Evolutionary conservation across 2,113 vertebrate genomes (phyloP).

Genomic region (Dasyurus viverrinus): DNA sequence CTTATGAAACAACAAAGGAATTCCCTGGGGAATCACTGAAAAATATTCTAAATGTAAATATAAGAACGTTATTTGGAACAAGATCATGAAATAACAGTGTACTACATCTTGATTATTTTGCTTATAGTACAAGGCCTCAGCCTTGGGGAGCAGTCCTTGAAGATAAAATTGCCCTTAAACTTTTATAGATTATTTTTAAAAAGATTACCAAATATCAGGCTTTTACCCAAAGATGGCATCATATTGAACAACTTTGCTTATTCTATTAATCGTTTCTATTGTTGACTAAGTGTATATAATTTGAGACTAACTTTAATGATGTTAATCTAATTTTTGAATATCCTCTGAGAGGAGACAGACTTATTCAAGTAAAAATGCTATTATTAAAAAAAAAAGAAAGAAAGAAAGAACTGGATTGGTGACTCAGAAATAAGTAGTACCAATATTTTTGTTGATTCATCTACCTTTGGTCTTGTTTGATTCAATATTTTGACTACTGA

Average conservation of each 20-base stretch:
- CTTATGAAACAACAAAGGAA: background rate
- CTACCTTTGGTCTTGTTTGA: background rate
- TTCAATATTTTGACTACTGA: too few species aligned
- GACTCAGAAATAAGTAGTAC: conserved; percentile 18
- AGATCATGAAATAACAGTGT: conserved; percentile 42
- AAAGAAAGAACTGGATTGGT: background rate
- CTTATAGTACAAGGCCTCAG: conserved; percentile 38
- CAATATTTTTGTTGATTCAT: conserved; percentile 36
- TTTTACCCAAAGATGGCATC: conserved; percentile 43
- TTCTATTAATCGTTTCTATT: conserved; percentile 31
- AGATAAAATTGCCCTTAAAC: conserved; percentile 59
- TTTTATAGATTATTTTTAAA: conserved; percentile 70
- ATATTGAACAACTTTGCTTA: conserved; percentile 52
- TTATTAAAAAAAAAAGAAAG: conserved; percentile 30
- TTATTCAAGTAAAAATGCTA: conserved; percentile 4
- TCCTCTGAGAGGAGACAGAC: conserved; percentile 52
- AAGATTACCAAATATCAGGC: conserved; percentile 27
- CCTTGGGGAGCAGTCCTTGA: conserved; percentile 44
- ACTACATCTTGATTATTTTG: conserved; percentile 46
- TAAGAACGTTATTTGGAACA: conserved; percentile 43
- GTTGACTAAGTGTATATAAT: conserved; percentile 53
- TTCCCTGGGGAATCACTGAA: background rate
- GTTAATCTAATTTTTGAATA: conserved; percentile 32
- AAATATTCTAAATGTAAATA: conserved; percentile 37
- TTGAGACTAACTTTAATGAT: conserved; percentile 29